These are phyloP conservation scores for Casuarius casuarius DNA, from an alignment of 2,113 vertebrate species.

Conservation along the genomic window DNA sequence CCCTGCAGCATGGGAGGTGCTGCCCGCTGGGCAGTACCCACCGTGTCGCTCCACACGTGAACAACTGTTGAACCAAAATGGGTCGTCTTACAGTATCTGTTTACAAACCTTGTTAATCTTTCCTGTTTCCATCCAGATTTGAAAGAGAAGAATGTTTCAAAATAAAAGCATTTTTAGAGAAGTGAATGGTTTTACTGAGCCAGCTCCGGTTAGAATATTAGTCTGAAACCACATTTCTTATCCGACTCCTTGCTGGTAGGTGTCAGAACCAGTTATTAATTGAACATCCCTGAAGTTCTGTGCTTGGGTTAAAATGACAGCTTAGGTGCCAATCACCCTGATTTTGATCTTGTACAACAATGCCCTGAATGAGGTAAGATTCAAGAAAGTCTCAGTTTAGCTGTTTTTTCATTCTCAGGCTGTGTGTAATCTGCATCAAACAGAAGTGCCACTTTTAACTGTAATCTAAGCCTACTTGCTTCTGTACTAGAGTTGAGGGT, in stretches of 20 bases:
- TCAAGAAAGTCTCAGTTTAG: neutral
- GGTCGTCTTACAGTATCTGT: neutral
- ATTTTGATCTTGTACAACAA: constrained; percentile 38
- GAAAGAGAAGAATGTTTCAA: neutral
- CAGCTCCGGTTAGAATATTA: neutral
- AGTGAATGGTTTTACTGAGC: neutral
- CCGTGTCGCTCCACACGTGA: neutral
- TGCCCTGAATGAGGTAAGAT: neutral
- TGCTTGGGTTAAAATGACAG: constrained; percentile 48
- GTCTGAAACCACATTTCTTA: neutral
- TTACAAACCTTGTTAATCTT: neutral
- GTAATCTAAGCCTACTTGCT: constrained; percentile 20
- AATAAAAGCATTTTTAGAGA: neutral
- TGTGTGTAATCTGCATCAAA: constrained; percentile 41
- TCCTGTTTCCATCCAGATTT: neutral
- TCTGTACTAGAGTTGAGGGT: neutral
- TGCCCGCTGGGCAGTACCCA: fast-evolving
- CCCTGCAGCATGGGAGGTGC: neutral
- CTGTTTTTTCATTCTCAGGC: neutral
- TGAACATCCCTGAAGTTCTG: neutral
- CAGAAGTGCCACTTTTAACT: constrained; percentile 40
- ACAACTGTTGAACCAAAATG: neutral
- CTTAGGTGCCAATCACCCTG: constrained; percentile 32
- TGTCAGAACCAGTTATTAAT: neutral
- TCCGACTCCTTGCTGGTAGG: neutral